Evolutionary conservation across 2,113 vertebrate species (phyloP), one percentile per base, ranked within the genome.

Genomic region (Pseudopipra pipra): DNA sequence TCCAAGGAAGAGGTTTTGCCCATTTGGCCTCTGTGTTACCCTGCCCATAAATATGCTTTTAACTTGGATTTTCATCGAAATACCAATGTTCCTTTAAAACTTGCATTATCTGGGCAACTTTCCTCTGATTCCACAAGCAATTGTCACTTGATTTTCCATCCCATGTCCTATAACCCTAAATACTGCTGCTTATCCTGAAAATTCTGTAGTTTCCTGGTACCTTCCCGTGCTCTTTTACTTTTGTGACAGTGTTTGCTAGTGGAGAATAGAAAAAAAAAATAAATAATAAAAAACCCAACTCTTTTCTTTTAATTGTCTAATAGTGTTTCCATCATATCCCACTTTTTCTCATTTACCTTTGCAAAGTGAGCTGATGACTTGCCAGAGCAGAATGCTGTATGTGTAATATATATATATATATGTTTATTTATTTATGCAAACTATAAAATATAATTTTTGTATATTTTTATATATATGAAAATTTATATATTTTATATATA

Each of bases 111-210:
- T 44, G 61, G 30, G 31, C 2, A 10, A 22, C 17, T 65, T 47
- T 31, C 22, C 77, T 3, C 2, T 30, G 22, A 79, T 31, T 20
- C 35, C 23, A 11, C 12, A 10, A n/a, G 41, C 16, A 70, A 9
- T n/a, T 77, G 18, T 7, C 3, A 3, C 28, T 71, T n/a, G 28
- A 11, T 27, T 51, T 85, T 35, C 54, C 43, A n/a, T 24, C 28
- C 37, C 24, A 0, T 23, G 5, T 14, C 71, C 70, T 5, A 2
- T 1, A 47, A 4, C 52, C 4, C 35, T 44, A 46, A 58, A 52
- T 39, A 2, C 8, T 12, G 25, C 21, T 67, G 43, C 35, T 81
- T 43, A 5, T 59, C 51, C 76, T 37, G 14, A 35, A 46, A 81
- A 63, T 27, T 6, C 47, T 33, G 2, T 4, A 4, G 30, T 18